Evolutionary conservation across 2,113 vertebrate genomes (phyloP).

Genomic region (Struthio camelus): DNA sequence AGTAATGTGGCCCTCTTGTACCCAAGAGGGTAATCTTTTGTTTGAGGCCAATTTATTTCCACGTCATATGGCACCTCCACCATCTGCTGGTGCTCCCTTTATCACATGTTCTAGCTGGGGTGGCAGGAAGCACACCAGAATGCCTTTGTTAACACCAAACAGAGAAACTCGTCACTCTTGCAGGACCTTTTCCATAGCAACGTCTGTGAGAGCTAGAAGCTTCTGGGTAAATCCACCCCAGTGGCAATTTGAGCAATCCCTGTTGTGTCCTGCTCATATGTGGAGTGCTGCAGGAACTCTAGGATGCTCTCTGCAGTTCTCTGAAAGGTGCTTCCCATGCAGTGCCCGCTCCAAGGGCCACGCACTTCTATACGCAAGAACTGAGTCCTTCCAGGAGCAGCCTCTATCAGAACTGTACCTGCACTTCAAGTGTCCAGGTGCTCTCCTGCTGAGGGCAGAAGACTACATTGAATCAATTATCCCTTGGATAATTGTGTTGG

Average conservation of each 20-base stretch:
- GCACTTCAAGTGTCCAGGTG: no score
- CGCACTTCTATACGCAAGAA: background rate
- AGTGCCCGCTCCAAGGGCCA: background rate
- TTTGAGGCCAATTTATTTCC: background rate
- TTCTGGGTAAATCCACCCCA: background rate
- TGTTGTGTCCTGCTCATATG: background rate
- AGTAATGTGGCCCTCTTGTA: background rate
- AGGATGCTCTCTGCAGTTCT: background rate
- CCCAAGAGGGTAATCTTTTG: background rate
- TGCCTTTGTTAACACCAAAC: background rate
- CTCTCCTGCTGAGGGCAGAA: no score
- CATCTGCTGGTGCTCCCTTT: background rate
- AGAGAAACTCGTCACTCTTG: background rate
- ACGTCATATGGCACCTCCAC: background rate
- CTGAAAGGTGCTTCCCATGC: rapidly evolving
- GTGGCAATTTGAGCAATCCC: background rate
- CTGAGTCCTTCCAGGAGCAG: background rate
- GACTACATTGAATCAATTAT: no score
- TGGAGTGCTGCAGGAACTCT: background rate
- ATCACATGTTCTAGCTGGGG: background rate
- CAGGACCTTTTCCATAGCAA: background rate
- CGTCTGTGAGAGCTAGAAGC: background rate
- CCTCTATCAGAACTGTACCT: background rate
- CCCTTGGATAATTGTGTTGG: no score
- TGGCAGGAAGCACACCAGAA: background rate